Evolutionary conservation across 2,797 vertebrate species (phyloP).

Genomic region (Anniella stebbinsi): DNA sequence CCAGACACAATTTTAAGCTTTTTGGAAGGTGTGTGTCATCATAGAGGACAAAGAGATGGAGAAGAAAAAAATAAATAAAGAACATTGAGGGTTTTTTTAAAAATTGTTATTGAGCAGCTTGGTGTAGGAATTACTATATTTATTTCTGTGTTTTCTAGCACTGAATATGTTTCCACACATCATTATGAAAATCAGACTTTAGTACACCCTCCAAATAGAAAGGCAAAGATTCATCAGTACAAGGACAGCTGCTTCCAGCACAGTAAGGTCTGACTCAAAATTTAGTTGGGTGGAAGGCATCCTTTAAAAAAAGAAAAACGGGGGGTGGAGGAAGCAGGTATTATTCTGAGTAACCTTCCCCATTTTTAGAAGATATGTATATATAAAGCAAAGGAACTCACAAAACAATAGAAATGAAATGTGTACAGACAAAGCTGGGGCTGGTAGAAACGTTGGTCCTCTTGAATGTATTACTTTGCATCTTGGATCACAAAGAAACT

Average conservation of each 20-base stretch:
- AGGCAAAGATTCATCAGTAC: conserved; percentile 58
- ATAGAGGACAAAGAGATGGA: conserved; percentile 42
- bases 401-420: conserved; percentile 46
- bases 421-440: conserved; percentile 16
- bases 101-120: conserved; percentile 59
- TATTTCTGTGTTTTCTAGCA: conserved; percentile 74
- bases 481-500: background rate
- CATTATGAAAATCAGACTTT: conserved; percentile 56
- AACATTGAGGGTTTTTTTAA: conserved; percentile 42
- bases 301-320: background rate
- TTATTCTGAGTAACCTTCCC: conserved; percentile 50
- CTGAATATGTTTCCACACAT: conserved; percentile 59
- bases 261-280: conserved; percentile 55
- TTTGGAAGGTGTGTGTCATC: conserved; percentile 72
- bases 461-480: background rate
- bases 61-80: background rate
- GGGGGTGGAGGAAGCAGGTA: conserved; percentile 5
- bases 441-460: background rate
- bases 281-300: conserved; percentile 30
- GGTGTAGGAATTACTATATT: conserved; percentile 73
- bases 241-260: conserved; percentile 61
- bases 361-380: conserved; percentile 42
- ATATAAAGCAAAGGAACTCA: conserved; percentile 39
- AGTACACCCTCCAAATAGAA: conserved; percentile 60
- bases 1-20: conserved; percentile 60